phyloP scores from a whole-genome alignment of 2,888 invertebrate genomes.

The Barypeithes pellucidus region DNA sequence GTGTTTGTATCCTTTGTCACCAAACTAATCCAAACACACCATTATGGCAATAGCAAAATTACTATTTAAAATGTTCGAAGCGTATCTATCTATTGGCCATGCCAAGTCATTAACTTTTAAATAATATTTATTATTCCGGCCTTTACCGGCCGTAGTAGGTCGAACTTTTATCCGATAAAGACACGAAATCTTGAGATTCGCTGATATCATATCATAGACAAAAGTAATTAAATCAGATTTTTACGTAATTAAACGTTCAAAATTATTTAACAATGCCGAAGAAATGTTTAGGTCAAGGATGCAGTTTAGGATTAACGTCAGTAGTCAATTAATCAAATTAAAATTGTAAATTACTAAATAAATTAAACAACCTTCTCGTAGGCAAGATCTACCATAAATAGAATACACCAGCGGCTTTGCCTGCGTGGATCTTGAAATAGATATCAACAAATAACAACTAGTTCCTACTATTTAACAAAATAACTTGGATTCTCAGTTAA shows the following conservation, averaged over 20 bases:
- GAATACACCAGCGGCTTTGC: too few relatives aligned
- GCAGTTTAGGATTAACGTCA: not conserved
- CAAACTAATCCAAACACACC: too few relatives aligned
- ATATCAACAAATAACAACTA: too few relatives aligned
- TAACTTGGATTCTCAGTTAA: too few relatives aligned
- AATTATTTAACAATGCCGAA: constrained; percentile 13
- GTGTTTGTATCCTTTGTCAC: too few relatives aligned
- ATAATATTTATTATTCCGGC: constrained; percentile 5
- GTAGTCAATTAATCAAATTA: not conserved
- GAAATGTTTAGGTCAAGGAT: not conserved
- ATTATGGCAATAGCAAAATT: too few relatives aligned
- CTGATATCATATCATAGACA: constrained; percentile 24
- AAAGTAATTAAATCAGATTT: constrained; percentile 34
- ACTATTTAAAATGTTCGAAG: too few relatives aligned
- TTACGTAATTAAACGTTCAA: constrained; percentile 17
- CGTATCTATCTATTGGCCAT: too few relatives aligned
- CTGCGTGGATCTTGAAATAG: too few relatives aligned
- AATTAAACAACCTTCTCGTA: not conserved
- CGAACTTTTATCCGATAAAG: constrained; percentile 22
- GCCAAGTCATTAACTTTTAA: not conserved
- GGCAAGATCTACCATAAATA: too few relatives aligned
- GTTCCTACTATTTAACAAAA: too few relatives aligned
- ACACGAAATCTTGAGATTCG: constrained; percentile 34
- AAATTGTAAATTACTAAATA: not conserved
- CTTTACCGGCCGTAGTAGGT: constrained; percentile 23